Conservation (phyloP, 2,113 vertebrate genomes). For the Hyla sarda region DNA sequence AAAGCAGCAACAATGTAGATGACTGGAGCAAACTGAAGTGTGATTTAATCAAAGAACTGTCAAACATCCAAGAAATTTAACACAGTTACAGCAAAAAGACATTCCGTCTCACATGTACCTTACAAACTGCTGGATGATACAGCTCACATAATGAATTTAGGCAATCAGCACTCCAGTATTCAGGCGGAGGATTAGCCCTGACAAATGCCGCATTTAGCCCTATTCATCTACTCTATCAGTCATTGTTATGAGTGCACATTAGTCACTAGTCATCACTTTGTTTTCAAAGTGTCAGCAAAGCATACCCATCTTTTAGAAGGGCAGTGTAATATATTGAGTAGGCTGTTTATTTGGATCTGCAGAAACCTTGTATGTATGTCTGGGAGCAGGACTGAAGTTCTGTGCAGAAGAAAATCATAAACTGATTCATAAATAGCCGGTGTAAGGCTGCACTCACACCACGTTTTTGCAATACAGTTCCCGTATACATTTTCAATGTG, state of each 20-base stretch:
- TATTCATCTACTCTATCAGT: constrained; percentile 69
- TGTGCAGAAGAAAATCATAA: neutral
- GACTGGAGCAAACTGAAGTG: constrained; percentile 1
- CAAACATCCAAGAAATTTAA: constrained; percentile 45
- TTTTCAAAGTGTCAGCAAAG: constrained; percentile 74
- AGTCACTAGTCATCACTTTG: constrained; percentile 68
- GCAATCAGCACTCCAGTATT: constrained; percentile 73
- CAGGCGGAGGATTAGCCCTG: constrained; percentile 73
- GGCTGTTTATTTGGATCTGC: constrained; percentile 24
- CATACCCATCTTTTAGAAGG: constrained; percentile 1
- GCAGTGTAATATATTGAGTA: constrained; percentile 8
- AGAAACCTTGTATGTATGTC: neutral
- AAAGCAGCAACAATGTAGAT: constrained; percentile 2
- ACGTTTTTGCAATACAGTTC: too few species aligned
- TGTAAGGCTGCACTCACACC: too few species aligned
- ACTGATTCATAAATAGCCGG: too few species aligned
- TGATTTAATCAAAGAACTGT: constrained; percentile 21
- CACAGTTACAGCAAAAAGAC: constrained; percentile 45
- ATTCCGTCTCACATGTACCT: constrained; percentile 57
- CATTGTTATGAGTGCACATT: constrained; percentile 69
- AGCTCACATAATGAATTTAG: constrained; percentile 71
- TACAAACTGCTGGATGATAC: constrained; percentile 64
- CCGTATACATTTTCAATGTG: too few species aligned
- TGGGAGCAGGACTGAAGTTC: neutral
- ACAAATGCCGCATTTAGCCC: constrained; percentile 69